phyloP scores from a whole-genome alignment of 2,888 invertebrate genomes.

The Phaedon cochleariae region DNA sequence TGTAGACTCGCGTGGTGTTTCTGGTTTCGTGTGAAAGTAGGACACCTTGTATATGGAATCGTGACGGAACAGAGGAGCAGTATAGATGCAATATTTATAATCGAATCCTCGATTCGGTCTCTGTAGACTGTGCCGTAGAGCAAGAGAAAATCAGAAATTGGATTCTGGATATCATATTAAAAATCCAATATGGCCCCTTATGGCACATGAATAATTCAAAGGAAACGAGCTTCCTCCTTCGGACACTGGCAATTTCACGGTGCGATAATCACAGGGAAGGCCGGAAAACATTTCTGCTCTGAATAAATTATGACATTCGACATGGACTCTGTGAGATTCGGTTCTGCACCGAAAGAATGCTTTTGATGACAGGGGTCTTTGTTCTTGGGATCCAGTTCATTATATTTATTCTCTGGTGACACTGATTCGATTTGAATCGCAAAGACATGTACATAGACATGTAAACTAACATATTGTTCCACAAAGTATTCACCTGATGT shows the following conservation, averaged over 20 bases:
- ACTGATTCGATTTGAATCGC: no score
- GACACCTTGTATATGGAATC: neutral
- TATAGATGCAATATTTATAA: neutral
- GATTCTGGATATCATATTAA: neutral
- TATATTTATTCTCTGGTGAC: neutral
- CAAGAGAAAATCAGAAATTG: neutral
- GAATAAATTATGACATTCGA: neutral
- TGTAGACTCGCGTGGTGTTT: no score
- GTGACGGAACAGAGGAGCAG: neutral
- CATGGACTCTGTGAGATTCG: neutral
- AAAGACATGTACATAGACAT: no score
- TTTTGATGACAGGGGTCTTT: neutral
- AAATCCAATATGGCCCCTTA: slow-evolving; percentile 1
- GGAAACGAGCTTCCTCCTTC: neutral
- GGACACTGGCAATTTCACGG: neutral
- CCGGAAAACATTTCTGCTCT: neutral
- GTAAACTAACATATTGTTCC: no score
- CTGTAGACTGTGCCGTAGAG: neutral
- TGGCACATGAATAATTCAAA: neutral
- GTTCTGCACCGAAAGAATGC: neutral
- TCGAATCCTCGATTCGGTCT: neutral
- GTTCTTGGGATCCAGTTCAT: neutral
- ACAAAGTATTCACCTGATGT: no score
- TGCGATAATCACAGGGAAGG: neutral
- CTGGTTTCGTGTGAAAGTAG: no score